A percentile compares a stretch with the other conserved stretches of the same genome.
phyloP scores from a whole-genome alignment of 2,797 vertebrate species.

The Epinephelus awoara region DNA sequence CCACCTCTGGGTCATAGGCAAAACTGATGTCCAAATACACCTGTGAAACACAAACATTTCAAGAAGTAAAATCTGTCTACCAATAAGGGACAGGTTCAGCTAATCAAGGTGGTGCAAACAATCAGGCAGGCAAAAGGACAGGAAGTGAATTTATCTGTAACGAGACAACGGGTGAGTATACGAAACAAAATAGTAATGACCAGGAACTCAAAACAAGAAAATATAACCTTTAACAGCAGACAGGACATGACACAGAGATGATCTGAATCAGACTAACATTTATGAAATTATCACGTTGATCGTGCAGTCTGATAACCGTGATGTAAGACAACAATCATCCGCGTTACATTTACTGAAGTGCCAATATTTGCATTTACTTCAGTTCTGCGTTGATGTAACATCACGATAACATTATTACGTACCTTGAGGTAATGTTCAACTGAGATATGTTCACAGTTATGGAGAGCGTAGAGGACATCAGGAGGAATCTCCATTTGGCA shows the following conservation, averaged over 20 bases:
- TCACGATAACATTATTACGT: slow-evolving; percentile 3
- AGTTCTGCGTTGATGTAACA: neutral
- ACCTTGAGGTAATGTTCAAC: slow-evolving; percentile 91
- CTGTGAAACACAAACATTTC: slow-evolving; percentile 42
- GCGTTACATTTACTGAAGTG: neutral
- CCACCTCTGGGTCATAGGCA: slow-evolving; percentile 59
- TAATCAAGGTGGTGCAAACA: too few species aligned
- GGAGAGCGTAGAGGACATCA: slow-evolving; percentile 75
- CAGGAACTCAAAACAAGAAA: too few species aligned
- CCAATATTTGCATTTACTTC: neutral
- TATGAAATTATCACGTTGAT: neutral
- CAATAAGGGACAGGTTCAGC: too few species aligned
- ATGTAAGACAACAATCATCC: neutral
- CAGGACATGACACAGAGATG: neutral
- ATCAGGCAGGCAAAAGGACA: too few species aligned
- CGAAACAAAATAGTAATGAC: too few species aligned
- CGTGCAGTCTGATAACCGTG: neutral
- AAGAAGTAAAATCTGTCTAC: neutral
- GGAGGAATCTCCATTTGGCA: slow-evolving; percentile 88
- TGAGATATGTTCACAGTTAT: slow-evolving; percentile 90
- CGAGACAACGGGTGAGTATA: too few species aligned
- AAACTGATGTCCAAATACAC: slow-evolving; percentile 74
- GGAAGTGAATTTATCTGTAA: too few species aligned
- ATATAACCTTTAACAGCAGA: too few species aligned
- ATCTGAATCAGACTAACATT: neutral